A percentile compares a stretch with the other conserved stretches of the same genome.
Evolutionary conservation across 1,140 invertebrate species (phyloP).

Genomic region (Drosophila ogumai): DNA sequence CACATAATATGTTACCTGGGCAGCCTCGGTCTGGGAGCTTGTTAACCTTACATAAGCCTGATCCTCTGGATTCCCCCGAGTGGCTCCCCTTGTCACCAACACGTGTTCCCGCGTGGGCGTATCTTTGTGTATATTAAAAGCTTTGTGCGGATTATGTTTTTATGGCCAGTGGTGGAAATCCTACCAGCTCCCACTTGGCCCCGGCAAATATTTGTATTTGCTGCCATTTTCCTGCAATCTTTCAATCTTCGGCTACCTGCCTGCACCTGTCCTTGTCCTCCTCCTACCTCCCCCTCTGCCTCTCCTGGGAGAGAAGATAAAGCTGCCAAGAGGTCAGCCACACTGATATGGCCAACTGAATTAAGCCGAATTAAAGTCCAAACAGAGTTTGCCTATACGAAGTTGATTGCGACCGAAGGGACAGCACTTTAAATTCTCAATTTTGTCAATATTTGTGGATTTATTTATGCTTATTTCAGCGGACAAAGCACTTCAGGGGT

Average conservation of each 20-base stretch:
- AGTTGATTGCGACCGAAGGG: constrained; percentile 8
- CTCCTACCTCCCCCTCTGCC: neutral
- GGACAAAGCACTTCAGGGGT: too few relatives aligned
- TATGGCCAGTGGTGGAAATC: constrained; percentile 32
- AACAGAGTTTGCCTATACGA: constrained; percentile 32
- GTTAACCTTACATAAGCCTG: constrained; percentile 26
- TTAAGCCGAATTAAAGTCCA: constrained; percentile 24
- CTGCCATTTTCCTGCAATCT: constrained; percentile 27
- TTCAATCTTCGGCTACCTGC: constrained; percentile 10
- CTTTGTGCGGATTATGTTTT: constrained; percentile 44
- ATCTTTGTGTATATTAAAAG: constrained; percentile 14
- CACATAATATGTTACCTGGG: neutral
- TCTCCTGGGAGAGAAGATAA: constrained; percentile 14
- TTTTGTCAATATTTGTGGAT: neutral
- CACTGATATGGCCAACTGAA: constrained; percentile 1
- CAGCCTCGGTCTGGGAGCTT: neutral
- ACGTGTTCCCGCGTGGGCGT: constrained; percentile 5
- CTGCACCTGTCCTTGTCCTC: neutral
- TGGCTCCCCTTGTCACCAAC: constrained; percentile 4
- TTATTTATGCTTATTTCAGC: neutral
- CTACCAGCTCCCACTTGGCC: neutral
- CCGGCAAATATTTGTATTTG: constrained; percentile 34
- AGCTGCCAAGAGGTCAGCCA: constrained; percentile 18
- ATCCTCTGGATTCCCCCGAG: too few relatives aligned
- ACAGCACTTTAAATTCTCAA: neutral